Percentiles rank a stretch among this genome's conserved stretches.
These are phyloP conservation scores for Ammodytes marinus DNA, from an alignment of 2,113 vertebrate species.

Conservation along the genomic window DNA sequence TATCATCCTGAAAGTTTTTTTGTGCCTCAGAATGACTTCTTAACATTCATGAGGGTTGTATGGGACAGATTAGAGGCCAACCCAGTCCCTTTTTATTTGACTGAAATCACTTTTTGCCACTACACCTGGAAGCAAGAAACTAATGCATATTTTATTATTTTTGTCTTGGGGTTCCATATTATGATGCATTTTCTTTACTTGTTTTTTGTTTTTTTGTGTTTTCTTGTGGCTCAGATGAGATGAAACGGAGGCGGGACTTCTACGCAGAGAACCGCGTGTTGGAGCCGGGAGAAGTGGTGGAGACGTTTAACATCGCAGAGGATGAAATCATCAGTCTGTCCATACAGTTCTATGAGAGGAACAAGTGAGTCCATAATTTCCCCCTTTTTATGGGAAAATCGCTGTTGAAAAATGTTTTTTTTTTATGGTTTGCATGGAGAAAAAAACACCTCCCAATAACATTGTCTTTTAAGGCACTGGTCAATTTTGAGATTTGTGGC, in stretches of 20 bases:
- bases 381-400: background rate
- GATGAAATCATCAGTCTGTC: slow-evolving; percentile 95
- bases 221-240: slow-evolving; percentile 87
- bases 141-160: background rate
- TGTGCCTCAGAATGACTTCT: too few relatives aligned
- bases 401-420: too few relatives aligned
- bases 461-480: too few relatives aligned
- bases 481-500: too few relatives aligned
- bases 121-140: too few relatives aligned
- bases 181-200: background rate
- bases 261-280: slow-evolving; percentile 88
- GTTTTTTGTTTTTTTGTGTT: background rate
- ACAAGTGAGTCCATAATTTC: slow-evolving; percentile 83
- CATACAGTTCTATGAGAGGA: slow-evolving; percentile 93
- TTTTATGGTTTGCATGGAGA: too few relatives aligned
- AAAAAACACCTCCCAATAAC: too few relatives aligned
- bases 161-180: background rate
- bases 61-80: too few relatives aligned
- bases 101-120: too few relatives aligned
- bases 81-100: too few relatives aligned
- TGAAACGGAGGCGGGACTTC: slow-evolving; percentile 94
- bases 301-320: slow-evolving; percentile 88
- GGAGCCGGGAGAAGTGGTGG: slow-evolving; percentile 88
- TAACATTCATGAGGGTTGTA: too few relatives aligned
- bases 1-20: too few relatives aligned